Conservation (phyloP, 2,888 invertebrate species). For the Tipula unca region DNA sequence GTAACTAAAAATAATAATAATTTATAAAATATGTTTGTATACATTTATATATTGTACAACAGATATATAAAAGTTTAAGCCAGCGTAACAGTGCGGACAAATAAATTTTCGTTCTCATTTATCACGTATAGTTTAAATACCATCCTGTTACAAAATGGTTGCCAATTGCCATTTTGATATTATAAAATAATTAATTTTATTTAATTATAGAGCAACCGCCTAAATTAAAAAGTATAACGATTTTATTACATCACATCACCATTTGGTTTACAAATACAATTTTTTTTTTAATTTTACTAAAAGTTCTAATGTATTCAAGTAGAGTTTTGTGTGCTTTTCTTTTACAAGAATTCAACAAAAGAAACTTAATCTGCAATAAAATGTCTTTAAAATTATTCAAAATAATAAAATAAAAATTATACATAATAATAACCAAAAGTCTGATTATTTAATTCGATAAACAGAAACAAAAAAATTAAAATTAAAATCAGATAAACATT, state of each 20-base stretch:
- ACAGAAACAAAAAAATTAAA: not conserved
- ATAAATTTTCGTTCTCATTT: too few species aligned
- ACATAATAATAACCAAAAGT: not conserved
- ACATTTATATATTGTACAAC: too few species aligned
- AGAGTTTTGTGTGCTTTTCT: not conserved
- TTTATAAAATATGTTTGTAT: not conserved
- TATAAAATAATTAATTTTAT: not conserved
- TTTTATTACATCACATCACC: not conserved
- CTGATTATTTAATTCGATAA: not conserved
- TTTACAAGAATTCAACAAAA: not conserved
- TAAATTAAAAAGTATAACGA: not conserved
- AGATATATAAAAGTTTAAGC: too few species aligned
- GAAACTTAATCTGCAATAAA: not conserved
- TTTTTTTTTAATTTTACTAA: not conserved
- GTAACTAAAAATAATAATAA: not conserved
- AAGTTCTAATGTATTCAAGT: not conserved
- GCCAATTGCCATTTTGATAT: not conserved
- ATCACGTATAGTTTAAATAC: too few species aligned
- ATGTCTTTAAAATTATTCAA: not conserved
- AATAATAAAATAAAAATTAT: not conserved
- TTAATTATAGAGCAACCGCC: not conserved
- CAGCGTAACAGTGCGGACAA: not conserved
- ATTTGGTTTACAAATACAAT: not conserved
- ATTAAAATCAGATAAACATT: not conserved
- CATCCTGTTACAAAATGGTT: not conserved